Evolutionary conservation across 2,888 invertebrate genomes (phyloP).

Genomic region (Agrochola macilenta): DNA sequence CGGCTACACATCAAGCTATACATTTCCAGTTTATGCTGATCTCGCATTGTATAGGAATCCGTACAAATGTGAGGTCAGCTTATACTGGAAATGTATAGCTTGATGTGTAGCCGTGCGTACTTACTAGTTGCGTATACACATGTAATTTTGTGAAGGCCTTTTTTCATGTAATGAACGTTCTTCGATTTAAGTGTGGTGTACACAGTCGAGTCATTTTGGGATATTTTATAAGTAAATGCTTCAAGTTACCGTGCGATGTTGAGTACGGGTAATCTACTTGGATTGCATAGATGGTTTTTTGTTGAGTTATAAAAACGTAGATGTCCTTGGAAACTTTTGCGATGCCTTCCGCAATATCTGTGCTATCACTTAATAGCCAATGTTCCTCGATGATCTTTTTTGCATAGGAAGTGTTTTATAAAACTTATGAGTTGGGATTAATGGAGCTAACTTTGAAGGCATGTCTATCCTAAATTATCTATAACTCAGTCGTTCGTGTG

Average conservation of each 20-base stretch:
- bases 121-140: conserved; percentile 25
- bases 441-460: background rate
- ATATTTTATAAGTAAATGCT: conserved; percentile 10
- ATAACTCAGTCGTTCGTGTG: background rate
- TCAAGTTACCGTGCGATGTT: conserved; percentile 1
- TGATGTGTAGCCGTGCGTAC: no score
- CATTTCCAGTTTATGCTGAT: no score
- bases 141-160: conserved; percentile 32
- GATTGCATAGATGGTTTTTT: conserved; percentile 13
- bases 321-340: background rate
- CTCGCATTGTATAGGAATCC: no score
- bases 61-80: no score
- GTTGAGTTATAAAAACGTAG: conserved; percentile 4
- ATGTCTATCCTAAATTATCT: background rate
- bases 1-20: no score
- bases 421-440: background rate
- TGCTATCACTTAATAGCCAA: background rate
- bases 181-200: conserved; percentile 39
- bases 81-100: no score
- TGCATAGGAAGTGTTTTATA: background rate
- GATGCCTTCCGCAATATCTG: background rate
- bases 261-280: background rate
- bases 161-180: conserved; percentile 42
- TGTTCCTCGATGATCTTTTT: background rate
- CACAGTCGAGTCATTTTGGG: conserved; percentile 17